A percentile compares a stretch with the other conserved stretches of the same genome.
phyloP scores from a whole-genome alignment of 2,113 vertebrate species.

The Etheostoma spectabile region DNA sequence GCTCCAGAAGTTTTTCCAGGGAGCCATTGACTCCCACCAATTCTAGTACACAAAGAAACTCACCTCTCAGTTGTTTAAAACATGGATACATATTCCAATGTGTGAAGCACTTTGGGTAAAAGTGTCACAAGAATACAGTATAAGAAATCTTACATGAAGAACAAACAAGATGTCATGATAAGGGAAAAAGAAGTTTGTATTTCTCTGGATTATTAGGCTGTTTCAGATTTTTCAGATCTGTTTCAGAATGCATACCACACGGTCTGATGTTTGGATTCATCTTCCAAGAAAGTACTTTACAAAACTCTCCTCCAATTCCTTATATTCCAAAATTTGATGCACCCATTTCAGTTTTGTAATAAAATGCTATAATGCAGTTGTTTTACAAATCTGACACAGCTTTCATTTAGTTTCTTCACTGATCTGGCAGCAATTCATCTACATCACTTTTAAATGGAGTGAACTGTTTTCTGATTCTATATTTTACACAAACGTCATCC shows the following conservation, averaged over 20 bases:
- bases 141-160: too few relatives aligned
- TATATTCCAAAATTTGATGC: constrained; percentile 24
- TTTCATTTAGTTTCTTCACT: constrained; percentile 20
- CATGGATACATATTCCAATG: background rate
- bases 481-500: constrained; percentile 34
- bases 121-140: too few relatives aligned
- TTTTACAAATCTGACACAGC: background rate
- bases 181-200: background rate
- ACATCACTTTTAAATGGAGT: constrained; percentile 17
- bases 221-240: too few relatives aligned
- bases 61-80: background rate
- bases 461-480: constrained; percentile 49
- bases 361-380: background rate
- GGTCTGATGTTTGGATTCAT: constrained; percentile 6
- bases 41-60: background rate
- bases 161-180: too few relatives aligned
- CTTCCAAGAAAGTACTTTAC: constrained; percentile 3
- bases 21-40: background rate
- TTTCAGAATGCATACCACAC: background rate
- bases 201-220: background rate
- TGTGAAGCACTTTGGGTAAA: background rate
- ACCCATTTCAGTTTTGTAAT: constrained; percentile 18
- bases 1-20: background rate
- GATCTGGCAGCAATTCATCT: constrained; percentile 13
- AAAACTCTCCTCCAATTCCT: constrained; percentile 14